phyloP scores from a whole-genome alignment of 92 coral and sea anemone species.

The Heteractis magnifica region DNA sequence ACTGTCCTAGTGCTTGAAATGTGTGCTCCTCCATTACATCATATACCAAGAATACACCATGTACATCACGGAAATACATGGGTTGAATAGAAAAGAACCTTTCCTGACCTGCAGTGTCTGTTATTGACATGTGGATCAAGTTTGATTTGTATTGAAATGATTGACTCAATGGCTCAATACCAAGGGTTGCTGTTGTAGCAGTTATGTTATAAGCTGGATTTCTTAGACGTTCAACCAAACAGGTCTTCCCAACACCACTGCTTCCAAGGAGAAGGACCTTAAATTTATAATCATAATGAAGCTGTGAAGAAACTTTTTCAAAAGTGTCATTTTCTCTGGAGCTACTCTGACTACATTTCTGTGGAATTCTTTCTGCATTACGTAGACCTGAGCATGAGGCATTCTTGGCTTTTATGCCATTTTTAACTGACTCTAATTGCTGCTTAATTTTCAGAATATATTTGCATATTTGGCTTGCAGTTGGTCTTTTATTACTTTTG shows the following conservation, averaged over 20 bases:
- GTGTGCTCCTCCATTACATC: constrained; percentile 59
- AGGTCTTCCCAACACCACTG: constrained; percentile 79
- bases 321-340: neutral
- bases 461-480: constrained; percentile 33
- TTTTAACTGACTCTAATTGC: neutral
- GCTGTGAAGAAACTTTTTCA: constrained; percentile 43
- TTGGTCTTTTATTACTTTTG: constrained; percentile 52
- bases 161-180: constrained; percentile 58
- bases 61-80: constrained; percentile 69
- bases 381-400: neutral
- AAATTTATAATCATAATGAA: constrained; percentile 63
- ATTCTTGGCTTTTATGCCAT: neutral
- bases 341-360: neutral
- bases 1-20: constrained; percentile 48
- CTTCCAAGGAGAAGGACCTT: constrained; percentile 71
- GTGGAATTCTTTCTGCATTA: neutral
- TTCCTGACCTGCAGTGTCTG: constrained; percentile 86
- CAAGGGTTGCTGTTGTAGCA: constrained; percentile 46
- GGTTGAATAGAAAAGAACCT: constrained; percentile 57
- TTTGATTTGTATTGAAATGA: constrained; percentile 60
- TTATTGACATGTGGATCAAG: constrained; percentile 46
- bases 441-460: constrained; percentile 44
- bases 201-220: constrained; percentile 54
- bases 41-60: constrained; percentile 70
- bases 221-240: constrained; percentile 60